Base-by-base conservation (phyloP, 2,888 invertebrate species). In the Ectemnius continuus region DNA sequence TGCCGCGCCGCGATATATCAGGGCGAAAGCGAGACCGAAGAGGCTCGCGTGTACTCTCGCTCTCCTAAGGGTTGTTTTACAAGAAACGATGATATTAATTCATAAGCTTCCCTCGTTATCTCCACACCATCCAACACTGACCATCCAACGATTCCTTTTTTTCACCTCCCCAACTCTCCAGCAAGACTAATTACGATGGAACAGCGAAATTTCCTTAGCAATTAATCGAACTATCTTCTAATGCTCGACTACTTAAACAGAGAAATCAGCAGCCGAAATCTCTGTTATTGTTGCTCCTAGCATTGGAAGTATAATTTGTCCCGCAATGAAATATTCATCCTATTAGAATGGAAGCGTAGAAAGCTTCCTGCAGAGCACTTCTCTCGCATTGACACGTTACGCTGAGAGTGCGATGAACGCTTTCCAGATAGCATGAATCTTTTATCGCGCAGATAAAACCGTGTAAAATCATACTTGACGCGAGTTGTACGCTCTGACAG, bases 301-400 rank as follows among this genome's bases (percentile, higher is more conserved):
- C 36, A 36, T 60, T 63, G 64, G 61, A 46, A 67, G 65, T 70
- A 59, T 52, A 61, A 75, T 75, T 76, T 76, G 67, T 66, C 67
- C 67, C 65, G 28, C 45, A 61, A 47, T 57, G 67, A 67, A 75
- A 76, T 75, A 61, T 76, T 75, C 67, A 67, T 76, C 70, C 76
- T 67, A 62, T 75, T 67, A 74, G 74, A 75, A 70, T 67, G 67
- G 62, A 58, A 56, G 67, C 64, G 61, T 11, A 14, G 46, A 60
- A 28, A 23, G 47, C 60, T 57, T 65, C 52, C 63, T 70, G 56
- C 59, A 36, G 1, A 6, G 36, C 36, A n/a, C n/a, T n/a, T n/a
- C 6, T 70, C 26, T 16, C 0, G 5, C 52, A 26, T 58, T 14
- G 20, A 67, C 47, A 67, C 75, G 61, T 76, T 76, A 75, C 64